A percentile compares a stretch with the other conserved stretches of the same genome.
Conservation (phyloP, 2,113 vertebrate species). For the Pomatorhinus ruficollis region DNA sequence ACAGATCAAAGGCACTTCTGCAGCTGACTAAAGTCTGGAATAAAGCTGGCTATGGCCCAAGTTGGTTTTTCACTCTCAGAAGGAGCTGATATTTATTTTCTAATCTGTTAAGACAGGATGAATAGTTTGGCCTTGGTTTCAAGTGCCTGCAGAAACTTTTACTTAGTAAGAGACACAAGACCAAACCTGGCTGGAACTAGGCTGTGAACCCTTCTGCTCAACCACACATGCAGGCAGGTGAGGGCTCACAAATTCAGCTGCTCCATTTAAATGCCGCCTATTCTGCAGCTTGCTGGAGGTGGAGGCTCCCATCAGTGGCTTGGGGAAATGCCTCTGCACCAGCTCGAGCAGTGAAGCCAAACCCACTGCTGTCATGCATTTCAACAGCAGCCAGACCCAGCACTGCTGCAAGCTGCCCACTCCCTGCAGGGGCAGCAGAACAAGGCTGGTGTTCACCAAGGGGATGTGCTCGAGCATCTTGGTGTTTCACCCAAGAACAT, state of each 20-base stretch:
- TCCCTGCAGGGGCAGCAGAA: background rate
- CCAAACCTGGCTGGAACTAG: background rate
- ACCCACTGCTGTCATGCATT: background rate
- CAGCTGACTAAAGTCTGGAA: background rate
- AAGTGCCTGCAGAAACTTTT: background rate
- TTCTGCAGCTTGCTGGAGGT: background rate
- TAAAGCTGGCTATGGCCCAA: background rate
- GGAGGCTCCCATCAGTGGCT: background rate
- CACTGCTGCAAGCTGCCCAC: background rate
- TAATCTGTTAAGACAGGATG: background rate
- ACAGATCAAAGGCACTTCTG: background rate
- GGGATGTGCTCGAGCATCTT: rapidly evolving
- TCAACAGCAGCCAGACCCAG: background rate
- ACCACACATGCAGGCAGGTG: rapidly evolving
- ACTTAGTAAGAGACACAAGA: background rate
- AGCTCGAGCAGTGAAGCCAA: background rate
- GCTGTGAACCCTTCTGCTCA: background rate
- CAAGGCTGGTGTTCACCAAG: rapidly evolving
- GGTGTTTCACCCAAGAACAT: background rate
- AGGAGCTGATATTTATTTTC: background rate
- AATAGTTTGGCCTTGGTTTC: background rate
- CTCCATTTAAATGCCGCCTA: rapidly evolving
- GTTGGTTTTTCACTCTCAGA: background rate
- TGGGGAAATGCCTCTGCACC: background rate
- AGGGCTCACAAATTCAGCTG: background rate